Base-by-base conservation (phyloP, 2,113 vertebrate genomes). In the Scolopax mira region DNA sequence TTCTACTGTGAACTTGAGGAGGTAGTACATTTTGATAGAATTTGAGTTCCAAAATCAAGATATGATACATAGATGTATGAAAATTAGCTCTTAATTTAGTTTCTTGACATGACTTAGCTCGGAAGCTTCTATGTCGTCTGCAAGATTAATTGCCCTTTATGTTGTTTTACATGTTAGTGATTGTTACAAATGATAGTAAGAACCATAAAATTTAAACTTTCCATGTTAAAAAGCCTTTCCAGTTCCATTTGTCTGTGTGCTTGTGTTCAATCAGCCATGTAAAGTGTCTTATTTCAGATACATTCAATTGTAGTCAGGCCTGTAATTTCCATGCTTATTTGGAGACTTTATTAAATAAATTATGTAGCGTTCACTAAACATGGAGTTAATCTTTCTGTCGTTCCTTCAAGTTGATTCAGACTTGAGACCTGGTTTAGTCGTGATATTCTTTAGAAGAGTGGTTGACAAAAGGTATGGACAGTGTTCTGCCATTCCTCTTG, bases 231-330 rank as follows among this genome's bases (percentile, higher is more conserved):
- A 91, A 89, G 49, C 7, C 24, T 80, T 96, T 95, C 82, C 72
- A 90, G 44, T 80, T 95, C 93, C 94, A 96, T 95, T 95, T 93
- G 93, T 94, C 83, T 95, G 82, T 94, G 95, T 96, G 90, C 79
- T 96, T 9, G 58, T 96, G 88, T 93, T 96, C 91, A 83, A 95
- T 83, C 96, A 93, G 73, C 80, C 90, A 90, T 96, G 89, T 96
- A 96, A 95, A 16, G 30, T 81, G 81, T 96, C 91, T 96, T 89
- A 70, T 92, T 97, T 94, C 58, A 85, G 84, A 80, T 87, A 73
- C 67, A 94, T 94, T 93, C 37, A 70, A 95, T 96, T 96, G 93
- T 95, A 95, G 87, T 77, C 83, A 93, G 69, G 79, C 31, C 83
- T 94, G 81, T 93, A 78, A 91, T 90, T 89, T 96, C 57, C 91